A percentile compares a stretch with the other conserved stretches of the same genome.
phyloP scores from a whole-genome alignment of 1,140 invertebrate species.

The Drosophila ironensis region DNA sequence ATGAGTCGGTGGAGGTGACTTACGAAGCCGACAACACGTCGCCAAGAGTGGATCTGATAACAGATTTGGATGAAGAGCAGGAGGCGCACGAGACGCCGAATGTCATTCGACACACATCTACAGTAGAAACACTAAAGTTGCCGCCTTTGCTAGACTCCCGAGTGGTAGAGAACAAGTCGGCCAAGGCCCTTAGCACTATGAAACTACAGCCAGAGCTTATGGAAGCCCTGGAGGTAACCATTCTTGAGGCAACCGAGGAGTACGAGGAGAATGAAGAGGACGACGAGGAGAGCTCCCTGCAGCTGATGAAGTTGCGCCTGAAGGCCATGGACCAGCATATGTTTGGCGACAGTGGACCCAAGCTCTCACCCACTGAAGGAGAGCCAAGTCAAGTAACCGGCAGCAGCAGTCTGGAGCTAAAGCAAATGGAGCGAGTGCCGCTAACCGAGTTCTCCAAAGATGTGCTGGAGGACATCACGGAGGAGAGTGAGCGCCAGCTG shows the following conservation, averaged over 20 bases:
- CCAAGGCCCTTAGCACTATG: conserved; percentile 26
- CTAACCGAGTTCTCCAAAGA: conserved; percentile 71
- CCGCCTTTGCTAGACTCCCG: conserved; percentile 31
- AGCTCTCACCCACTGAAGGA: conserved; percentile 53
- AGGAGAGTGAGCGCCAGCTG: conserved; percentile 71
- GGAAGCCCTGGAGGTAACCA: conserved; percentile 43
- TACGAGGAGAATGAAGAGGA: conserved; percentile 46
- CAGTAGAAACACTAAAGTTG: conserved; percentile 11
- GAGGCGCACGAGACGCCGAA: background rate
- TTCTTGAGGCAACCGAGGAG: conserved; percentile 28
- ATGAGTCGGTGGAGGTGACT: conserved; percentile 70
- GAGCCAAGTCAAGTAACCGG: conserved; percentile 12
- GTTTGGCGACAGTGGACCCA: conserved; percentile 28
- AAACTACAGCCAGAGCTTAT: conserved; percentile 46
- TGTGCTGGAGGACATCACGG: conserved; percentile 77
- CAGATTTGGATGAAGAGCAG: conserved; percentile 43
- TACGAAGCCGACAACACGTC: conserved; percentile 54
- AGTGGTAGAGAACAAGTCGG: conserved; percentile 43
- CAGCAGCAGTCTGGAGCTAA: conserved; percentile 29
- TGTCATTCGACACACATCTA: background rate
- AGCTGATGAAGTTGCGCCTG: conserved; percentile 67
- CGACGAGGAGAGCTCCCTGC: conserved; percentile 61
- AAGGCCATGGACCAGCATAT: conserved; percentile 63
- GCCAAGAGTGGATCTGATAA: conserved; percentile 37
- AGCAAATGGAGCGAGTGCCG: conserved; percentile 75